Evolutionary conservation across 1,140 invertebrate species (phyloP), one percentile per base, ranked within the genome.

Genomic region (Drosophila quadrilineata): DNA sequence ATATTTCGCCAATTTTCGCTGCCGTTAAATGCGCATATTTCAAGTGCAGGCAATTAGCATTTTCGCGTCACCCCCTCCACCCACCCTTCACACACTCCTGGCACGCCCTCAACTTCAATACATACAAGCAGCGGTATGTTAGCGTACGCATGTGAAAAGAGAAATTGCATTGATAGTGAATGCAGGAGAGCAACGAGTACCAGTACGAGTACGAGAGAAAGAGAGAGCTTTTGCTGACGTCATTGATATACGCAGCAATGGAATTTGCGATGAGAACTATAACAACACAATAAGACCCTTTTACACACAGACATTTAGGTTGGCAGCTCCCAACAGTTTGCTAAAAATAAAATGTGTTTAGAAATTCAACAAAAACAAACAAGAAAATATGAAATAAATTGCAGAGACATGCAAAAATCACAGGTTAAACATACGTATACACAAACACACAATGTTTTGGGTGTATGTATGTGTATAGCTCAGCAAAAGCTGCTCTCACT

Each of bases 1-100:
- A 72, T 84, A 84, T 80, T 84, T 67, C 65, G 24, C 38, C 40
- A 57, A 64, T 79, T 79, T 76, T 73, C 33, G 57, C 24, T 79
- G 24, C 24, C 48, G 64, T 60, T 76, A 53, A 46, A 38, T 67
- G 69, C 52, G 63, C 77, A 72, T 76, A 59, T 80, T 70, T 77
- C 46, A 50, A 50, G 31, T 53, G 24, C 36, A 63, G 68, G 64
- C 54, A 84, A 75, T 80, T 80, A 80, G 54, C 72, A 80, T 49
- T 49, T 59, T 36, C 22, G 2, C 6, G n/a, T 16, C 9, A 10
- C 28, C 8, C 45, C n/a, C 14, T 28, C 6, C 24, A 6, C n/a
- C 17, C 10, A n/a, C 2, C 14, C 14, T 1, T 12, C 6, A 8
- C 17, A n/a, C n/a, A 19, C 14, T 43, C 3, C 2, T n/a, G 9